These are phyloP conservation scores for Dendrolimus pini DNA, from an alignment of 2,888 invertebrate species.

Conservation along the genomic window DNA sequence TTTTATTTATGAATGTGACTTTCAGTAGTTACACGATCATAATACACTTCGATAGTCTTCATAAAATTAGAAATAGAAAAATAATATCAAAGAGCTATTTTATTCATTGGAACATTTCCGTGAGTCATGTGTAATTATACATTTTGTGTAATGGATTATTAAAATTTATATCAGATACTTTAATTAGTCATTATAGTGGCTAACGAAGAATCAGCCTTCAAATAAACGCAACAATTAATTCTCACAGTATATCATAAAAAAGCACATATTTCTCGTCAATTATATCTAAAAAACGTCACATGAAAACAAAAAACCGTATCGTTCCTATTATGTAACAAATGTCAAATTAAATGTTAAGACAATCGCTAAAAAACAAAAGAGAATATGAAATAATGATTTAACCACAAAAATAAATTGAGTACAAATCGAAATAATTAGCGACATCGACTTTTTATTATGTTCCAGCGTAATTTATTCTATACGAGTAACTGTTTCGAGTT, in stretches of 20 bases:
- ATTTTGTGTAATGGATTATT: constrained; percentile 20
- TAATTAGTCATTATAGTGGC: constrained; percentile 13
- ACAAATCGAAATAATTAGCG: constrained; percentile 35
- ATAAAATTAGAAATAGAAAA: constrained; percentile 76
- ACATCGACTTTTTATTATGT: constrained; percentile 61
- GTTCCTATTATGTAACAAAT: constrained; percentile 62
- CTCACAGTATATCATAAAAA: constrained; percentile 23
- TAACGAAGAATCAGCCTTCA: too few species aligned
- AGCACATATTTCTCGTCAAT: constrained; percentile 13
- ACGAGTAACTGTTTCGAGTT: constrained; percentile 60
- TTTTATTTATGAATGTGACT: constrained; percentile 72
- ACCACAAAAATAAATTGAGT: constrained; percentile 56
- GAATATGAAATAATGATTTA: constrained; percentile 53
- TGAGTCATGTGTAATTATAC: constrained; percentile 41
- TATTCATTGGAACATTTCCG: constrained; percentile 61
- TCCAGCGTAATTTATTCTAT: constrained; percentile 41
- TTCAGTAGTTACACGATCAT: constrained; percentile 66
- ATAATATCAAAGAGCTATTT: constrained; percentile 74
- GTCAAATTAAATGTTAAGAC: constrained; percentile 50
- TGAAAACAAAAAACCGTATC: constrained; percentile 44
- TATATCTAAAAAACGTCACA: constrained; percentile 42
- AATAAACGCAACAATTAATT: too few species aligned
- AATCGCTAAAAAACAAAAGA: constrained; percentile 52
- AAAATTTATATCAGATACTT: constrained; percentile 26
- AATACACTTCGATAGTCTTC: constrained; percentile 64